phyloP scores from a whole-genome alignment of 2,797 vertebrate genomes.

The Botia almorhae region DNA sequence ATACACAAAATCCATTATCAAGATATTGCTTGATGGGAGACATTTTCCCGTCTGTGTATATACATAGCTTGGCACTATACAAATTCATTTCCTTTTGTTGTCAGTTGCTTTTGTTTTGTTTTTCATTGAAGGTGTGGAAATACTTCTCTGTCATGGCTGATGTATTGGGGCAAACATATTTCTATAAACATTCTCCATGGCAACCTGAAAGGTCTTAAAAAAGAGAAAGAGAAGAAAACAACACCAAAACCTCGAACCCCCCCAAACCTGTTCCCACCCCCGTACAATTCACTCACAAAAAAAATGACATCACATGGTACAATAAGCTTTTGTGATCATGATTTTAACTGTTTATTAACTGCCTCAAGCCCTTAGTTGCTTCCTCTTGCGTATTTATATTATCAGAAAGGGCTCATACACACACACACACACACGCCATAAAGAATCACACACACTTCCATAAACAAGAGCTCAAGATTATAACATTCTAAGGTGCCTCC shows the following conservation, averaged over 20 bases:
- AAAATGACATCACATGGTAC: constrained; percentile 77
- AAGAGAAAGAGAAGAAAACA: constrained; percentile 51
- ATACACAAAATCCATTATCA: constrained; percentile 83
- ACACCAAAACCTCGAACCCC: constrained; percentile 41
- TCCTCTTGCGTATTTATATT: constrained; percentile 44
- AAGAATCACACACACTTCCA: constrained; percentile 54
- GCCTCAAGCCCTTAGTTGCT: constrained; percentile 81
- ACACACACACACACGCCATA: constrained; percentile 63
- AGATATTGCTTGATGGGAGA: constrained; percentile 86
- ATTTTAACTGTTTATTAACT: constrained; percentile 69
- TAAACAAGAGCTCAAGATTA: constrained; percentile 65
- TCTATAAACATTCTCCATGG: constrained; percentile 80
- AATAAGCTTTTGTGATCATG: constrained; percentile 74
- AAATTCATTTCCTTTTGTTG: constrained; percentile 63
- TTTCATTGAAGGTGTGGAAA: constrained; percentile 65
- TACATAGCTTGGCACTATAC: constrained; percentile 87
- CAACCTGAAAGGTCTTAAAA: constrained; percentile 71
- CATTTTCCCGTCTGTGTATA: constrained; percentile 78
- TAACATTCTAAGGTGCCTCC: constrained; percentile 77
- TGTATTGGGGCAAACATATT: constrained; percentile 69
- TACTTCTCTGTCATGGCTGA: constrained; percentile 70
- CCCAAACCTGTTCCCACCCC: constrained; percentile 60
- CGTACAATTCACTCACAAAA: constrained; percentile 67
- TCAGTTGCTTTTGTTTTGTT: constrained; percentile 66
- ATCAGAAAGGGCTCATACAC: constrained; percentile 20